Evolutionary conservation across 2,797 vertebrate species (phyloP).

Genomic region (Clarias platycephalus): DNA sequence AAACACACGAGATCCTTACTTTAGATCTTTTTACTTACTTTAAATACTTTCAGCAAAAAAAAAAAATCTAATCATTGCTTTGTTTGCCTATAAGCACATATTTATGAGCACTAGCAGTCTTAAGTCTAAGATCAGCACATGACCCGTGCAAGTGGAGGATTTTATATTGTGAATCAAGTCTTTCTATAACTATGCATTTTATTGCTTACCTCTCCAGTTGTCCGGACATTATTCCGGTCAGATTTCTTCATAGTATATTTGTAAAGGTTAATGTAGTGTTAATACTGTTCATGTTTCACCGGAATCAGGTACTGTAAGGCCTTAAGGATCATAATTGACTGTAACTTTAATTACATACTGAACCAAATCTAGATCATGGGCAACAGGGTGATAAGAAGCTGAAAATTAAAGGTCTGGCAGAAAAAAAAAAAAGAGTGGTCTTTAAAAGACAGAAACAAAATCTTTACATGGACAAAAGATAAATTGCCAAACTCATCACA

Average conservation of each 20-base stretch:
- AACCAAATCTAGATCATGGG: background rate
- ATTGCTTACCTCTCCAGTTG: background rate
- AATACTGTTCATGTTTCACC: background rate
- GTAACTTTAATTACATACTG: background rate
- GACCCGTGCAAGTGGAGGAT: background rate
- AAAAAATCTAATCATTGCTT: background rate
- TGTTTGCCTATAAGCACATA: background rate
- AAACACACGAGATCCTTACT: background rate
- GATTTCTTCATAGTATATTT: background rate
- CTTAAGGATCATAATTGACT: background rate
- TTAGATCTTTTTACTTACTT: background rate
- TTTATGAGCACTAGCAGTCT: background rate
- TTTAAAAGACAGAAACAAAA: slow-evolving; percentile 19
- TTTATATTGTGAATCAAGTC: background rate
- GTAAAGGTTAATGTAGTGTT: background rate
- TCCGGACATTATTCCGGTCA: background rate
- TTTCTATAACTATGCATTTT: background rate
- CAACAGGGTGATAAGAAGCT: slow-evolving; percentile 31
- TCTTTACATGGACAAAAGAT: slow-evolving; percentile 29
- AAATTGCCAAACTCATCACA: slow-evolving; percentile 48
- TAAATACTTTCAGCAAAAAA: background rate
- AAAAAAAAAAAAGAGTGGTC: background rate
- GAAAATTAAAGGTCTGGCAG: slow-evolving; percentile 5
- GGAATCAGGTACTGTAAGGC: background rate
- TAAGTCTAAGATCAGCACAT: background rate